Conservation (phyloP, 2,888 invertebrate genomes). For the Drosophila limbata region DNA sequence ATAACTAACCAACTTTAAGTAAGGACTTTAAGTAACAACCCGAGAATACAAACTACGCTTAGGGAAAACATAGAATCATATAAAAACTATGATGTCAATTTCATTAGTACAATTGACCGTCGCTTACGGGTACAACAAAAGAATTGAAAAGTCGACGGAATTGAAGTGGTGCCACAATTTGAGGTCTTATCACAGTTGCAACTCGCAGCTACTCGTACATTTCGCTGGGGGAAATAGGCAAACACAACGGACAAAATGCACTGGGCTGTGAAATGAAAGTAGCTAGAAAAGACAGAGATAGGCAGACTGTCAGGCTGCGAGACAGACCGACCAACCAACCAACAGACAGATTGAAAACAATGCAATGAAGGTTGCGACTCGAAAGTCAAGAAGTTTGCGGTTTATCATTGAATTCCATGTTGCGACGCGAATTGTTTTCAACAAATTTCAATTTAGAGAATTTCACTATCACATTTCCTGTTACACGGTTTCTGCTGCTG, state of each 20-base stretch:
- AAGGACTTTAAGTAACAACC: background rate
- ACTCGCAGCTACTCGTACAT: slow-evolving; percentile 28
- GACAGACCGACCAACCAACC: slow-evolving; percentile 11
- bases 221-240: slow-evolving; percentile 34
- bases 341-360: slow-evolving; percentile 32
- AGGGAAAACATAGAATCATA: background rate
- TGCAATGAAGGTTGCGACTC: slow-evolving; percentile 27
- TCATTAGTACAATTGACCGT: slow-evolving; percentile 27
- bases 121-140: slow-evolving; percentile 10
- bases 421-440: slow-evolving; percentile 50
- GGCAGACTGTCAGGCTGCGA: slow-evolving; percentile 10
- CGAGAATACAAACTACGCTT: background rate
- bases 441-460: slow-evolving; percentile 56
- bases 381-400: slow-evolving; percentile 53
- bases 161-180: slow-evolving; percentile 43
- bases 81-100: slow-evolving; percentile 12
- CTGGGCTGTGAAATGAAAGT: slow-evolving; percentile 71
- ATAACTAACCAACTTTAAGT: background rate
- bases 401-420: slow-evolving; percentile 49
- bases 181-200: slow-evolving; percentile 51
- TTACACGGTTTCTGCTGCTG: slow-evolving; percentile 16
- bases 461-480: slow-evolving; percentile 66
- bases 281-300: slow-evolving; percentile 27
- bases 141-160: slow-evolving; percentile 20
- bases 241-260: slow-evolving; percentile 60